These are phyloP conservation scores for Holcopasites calliopsidis DNA, from an alignment of 1,140 invertebrate genomes.

Conservation along the genomic window DNA sequence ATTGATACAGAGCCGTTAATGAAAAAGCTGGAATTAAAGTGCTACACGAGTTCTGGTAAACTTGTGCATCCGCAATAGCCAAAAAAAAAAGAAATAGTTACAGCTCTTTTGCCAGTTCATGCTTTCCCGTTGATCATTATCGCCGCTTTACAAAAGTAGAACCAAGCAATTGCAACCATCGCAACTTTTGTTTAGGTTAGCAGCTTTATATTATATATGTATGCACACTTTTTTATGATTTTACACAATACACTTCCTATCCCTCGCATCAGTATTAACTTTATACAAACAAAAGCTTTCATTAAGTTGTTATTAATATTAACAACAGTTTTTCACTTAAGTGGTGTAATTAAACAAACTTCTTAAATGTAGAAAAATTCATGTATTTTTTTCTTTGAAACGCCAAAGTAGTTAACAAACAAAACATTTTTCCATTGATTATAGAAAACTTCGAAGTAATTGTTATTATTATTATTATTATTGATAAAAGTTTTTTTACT, in stretches of 20 bases:
- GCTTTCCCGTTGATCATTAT: not conserved
- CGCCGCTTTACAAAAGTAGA: not conserved
- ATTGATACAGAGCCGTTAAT: slow-evolving; percentile 18
- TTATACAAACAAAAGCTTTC: too few species aligned
- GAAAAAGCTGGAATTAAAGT: slow-evolving; percentile 40
- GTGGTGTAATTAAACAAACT: too few species aligned
- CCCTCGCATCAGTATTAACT: not conserved
- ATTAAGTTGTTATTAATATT: too few species aligned
- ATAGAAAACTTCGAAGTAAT: too few species aligned
- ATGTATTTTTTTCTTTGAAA: too few species aligned
- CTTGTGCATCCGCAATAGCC: not conserved
- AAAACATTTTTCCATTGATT: too few species aligned
- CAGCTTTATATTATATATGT: too few species aligned
- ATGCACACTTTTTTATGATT: not conserved
- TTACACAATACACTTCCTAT: not conserved
- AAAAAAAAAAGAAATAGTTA: not conserved
- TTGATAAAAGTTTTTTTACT: too few species aligned
- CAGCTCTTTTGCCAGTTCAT: not conserved
- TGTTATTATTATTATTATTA: too few species aligned
- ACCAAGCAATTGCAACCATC: not conserved
- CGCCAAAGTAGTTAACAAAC: too few species aligned
- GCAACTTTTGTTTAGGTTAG: not conserved
- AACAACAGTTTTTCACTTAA: too few species aligned
- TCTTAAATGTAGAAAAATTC: too few species aligned
- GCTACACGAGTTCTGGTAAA: not conserved